These are phyloP conservation scores for Mirounga angustirostris DNA, from an alignment of 2,113 vertebrate genomes.

Conservation along the genomic window DNA sequence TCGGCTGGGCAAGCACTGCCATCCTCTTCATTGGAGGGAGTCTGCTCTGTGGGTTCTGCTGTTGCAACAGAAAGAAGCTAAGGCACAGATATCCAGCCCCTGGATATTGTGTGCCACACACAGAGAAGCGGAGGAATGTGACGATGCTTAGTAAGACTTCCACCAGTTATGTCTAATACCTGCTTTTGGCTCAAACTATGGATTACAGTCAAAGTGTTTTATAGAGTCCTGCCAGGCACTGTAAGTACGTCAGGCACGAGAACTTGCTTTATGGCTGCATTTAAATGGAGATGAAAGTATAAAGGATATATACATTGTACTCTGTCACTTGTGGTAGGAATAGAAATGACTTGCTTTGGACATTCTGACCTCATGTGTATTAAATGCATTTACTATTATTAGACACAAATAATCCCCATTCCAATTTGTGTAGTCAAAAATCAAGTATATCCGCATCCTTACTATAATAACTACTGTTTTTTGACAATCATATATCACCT, in stretches of 20 bases:
- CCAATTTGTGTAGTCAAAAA: background rate
- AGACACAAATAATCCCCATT: background rate
- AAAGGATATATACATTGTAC: background rate
- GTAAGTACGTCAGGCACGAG: slow-evolving; percentile 15
- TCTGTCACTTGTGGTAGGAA: background rate
- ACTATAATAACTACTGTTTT: background rate
- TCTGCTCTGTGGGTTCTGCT: slow-evolving; percentile 91
- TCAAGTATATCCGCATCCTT: background rate
- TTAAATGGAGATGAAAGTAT: background rate
- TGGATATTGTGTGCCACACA: background rate
- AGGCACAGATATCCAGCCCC: background rate
- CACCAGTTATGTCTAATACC: slow-evolving; percentile 71
- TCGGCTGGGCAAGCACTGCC: slow-evolving; percentile 92
- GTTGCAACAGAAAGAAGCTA: slow-evolving; percentile 12
- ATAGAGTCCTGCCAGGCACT: background rate
- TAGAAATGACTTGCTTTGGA: background rate
- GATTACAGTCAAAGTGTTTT: background rate
- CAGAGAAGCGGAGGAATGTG: rapidly evolving
- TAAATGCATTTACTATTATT: background rate
- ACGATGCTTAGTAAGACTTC: background rate
- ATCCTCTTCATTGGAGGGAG: slow-evolving; percentile 92
- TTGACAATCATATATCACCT: background rate
- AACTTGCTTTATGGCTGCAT: background rate
- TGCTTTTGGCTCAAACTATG: background rate
- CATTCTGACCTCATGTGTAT: background rate